These are phyloP conservation scores for Hydrotaea diabolus DNA, from an alignment of 2,888 invertebrate genomes.

Conservation along the genomic window DNA sequence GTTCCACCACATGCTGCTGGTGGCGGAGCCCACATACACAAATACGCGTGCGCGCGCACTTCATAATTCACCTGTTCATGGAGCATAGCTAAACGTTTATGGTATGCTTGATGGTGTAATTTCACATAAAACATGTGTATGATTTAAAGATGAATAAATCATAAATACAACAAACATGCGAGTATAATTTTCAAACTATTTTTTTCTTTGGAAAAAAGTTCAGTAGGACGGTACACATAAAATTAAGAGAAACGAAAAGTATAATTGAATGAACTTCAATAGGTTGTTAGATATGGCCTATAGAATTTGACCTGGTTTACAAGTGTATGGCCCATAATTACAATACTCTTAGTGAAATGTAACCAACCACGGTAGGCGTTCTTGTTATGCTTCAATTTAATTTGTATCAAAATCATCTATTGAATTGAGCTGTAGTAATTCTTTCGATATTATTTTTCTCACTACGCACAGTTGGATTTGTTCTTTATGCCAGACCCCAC, in stretches of 20 bases:
- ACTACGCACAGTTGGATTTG: not conserved
- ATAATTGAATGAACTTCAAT: conserved; percentile 17
- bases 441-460: not conserved
- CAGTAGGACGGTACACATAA: not conserved
- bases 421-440: no score
- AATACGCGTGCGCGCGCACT: no score
- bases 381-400: not conserved
- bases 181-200: conserved; percentile 7
- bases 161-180: not conserved
- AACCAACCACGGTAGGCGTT: no score
- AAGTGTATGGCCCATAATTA: not conserved
- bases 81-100: conserved; percentile 48
- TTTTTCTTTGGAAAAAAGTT: not conserved
- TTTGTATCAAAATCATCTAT: not conserved
- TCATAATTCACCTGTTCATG: conserved; percentile 53
- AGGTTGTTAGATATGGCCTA: not conserved
- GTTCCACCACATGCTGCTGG: not conserved
- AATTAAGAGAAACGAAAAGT: not conserved
- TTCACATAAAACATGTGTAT: not conserved
- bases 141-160: conserved; percentile 21
- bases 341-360: not conserved
- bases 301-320: conserved; percentile 19
- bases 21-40: not conserved
- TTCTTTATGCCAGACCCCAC: not conserved
- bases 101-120: conserved; percentile 7